Conservation (phyloP, 2,113 vertebrate species). For the Hypanus sabinus region DNA sequence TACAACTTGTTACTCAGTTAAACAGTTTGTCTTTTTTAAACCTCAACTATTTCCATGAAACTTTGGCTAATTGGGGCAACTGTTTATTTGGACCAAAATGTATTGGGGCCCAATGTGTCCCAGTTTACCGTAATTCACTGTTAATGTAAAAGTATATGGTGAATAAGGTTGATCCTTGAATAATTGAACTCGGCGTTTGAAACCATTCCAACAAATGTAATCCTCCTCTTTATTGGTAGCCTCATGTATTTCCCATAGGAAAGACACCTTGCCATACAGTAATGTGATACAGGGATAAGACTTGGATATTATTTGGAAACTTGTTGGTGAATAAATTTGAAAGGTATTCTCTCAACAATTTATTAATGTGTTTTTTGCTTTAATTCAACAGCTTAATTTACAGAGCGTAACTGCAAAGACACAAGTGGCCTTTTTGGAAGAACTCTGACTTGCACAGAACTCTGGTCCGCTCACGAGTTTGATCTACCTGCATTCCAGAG, state of each 20-base stretch:
- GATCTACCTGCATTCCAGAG: constrained; percentile 18
- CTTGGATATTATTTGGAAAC: background rate
- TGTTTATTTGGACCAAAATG: too few relatives aligned
- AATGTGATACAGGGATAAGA: background rate
- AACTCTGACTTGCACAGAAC: background rate
- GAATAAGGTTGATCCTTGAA: too few relatives aligned
- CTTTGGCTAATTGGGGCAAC: too few relatives aligned
- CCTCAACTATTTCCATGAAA: too few relatives aligned
- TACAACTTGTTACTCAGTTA: too few relatives aligned
- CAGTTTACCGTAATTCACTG: too few relatives aligned
- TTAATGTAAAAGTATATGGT: too few relatives aligned
- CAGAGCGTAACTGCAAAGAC: constrained; percentile 31
- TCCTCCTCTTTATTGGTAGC: background rate
- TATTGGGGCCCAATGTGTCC: too few relatives aligned
- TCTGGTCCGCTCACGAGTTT: background rate
- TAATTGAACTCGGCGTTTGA: too few relatives aligned
- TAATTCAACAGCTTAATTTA: constrained; percentile 29
- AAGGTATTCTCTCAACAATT: background rate
- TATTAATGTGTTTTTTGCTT: background rate
- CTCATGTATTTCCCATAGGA: background rate
- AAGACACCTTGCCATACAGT: background rate
- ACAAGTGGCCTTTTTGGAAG: constrained; percentile 35
- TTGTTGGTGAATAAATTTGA: background rate
- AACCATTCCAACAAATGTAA: background rate
- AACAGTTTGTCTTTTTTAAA: too few relatives aligned